A percentile compares a stretch with the other conserved stretches of the same genome.
Conservation (phyloP, 2,797 vertebrate genomes). For the Channallabes apus region DNA sequence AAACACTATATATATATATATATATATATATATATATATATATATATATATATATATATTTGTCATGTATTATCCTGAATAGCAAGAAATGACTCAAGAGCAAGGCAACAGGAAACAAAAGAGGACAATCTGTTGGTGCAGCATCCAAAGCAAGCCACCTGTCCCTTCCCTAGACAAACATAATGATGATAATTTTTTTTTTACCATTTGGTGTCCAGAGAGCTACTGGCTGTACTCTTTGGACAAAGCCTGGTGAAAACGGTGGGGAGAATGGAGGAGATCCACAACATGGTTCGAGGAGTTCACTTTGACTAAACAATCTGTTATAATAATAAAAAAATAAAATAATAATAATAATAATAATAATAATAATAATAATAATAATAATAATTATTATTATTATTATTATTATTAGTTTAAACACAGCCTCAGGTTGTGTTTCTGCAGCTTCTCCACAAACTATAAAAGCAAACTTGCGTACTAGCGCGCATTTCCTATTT, state of each 20-base stretch:
- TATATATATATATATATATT: slow-evolving; percentile 18
- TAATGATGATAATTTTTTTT: slow-evolving; percentile 75
- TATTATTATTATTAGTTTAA: no score
- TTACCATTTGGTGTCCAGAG: slow-evolving; percentile 80
- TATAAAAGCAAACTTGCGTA: neutral
- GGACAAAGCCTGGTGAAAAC: slow-evolving; percentile 67
- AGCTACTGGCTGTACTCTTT: slow-evolving; percentile 73
- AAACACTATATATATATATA: neutral
- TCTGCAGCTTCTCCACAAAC: neutral
- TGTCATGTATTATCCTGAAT: slow-evolving; percentile 49
- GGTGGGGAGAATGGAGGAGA: slow-evolving; percentile 50
- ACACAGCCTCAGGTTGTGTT: slow-evolving; percentile 66
- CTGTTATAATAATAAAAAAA: no score
- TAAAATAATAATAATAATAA: slow-evolving; percentile 26
- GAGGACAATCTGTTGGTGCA: slow-evolving; percentile 53
- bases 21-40: neutral
- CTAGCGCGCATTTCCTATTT: neutral
- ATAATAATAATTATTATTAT: no score
- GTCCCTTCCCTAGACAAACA: slow-evolving; percentile 74
- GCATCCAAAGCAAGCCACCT: slow-evolving; percentile 55
- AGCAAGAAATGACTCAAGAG: slow-evolving; percentile 44
- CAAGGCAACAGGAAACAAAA: slow-evolving; percentile 60
- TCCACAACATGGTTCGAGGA: slow-evolving; percentile 77
- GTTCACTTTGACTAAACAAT: slow-evolving; percentile 71
- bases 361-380: no score